Base-by-base conservation (phyloP, 2,888 invertebrate genomes). In the Tinea pellionella region DNA sequence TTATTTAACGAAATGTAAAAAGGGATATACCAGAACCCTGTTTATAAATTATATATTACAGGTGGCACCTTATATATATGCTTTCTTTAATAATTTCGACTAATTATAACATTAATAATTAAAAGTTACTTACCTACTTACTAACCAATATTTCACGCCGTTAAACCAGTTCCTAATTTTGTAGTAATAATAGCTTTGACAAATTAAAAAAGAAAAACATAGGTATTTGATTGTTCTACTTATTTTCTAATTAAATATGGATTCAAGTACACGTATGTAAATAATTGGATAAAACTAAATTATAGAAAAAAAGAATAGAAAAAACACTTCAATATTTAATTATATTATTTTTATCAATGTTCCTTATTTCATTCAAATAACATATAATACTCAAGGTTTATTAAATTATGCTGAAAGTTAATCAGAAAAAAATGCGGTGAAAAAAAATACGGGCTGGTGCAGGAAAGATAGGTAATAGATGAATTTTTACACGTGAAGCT, bases 91-190 rank as follows among this genome's bases (percentile, higher is more conserved):
- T 37, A 37, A 47, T 47, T 47, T 47, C 15, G 13, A 47, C 9
- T 47, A 47, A 47, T 47, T 47, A 47, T 16, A 47, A 47, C 9
- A 47, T 47, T 47, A 47, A 16, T 47, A 16, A 47, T 47, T 47
- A 47, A n/a, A 47, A 37, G n/a, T 37, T 12, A n/a, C 11, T 2
- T 37, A 37, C 37, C 9, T 47, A 47, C 6, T 15, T 47, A 16
- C 47, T 8, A 6, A 15, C 47, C 6, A 16, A 47, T 15, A 47
- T 47, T 42, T 47, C 15, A 47, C 47, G 47, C 47, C 16, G n/a
- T 9, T 16, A 47, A 47, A 47, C 15, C 47, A 47, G 15, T 47
- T 47, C 2, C 12, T 41, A 15, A 47, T 47, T 47, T 47, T 9
- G n/a, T 47, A 9, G n/a, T 42, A 15, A 47, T 47, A 47, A 47